These are phyloP conservation scores for Nannoperca australis DNA, from an alignment of 2,797 vertebrate genomes.

Conservation along the genomic window DNA sequence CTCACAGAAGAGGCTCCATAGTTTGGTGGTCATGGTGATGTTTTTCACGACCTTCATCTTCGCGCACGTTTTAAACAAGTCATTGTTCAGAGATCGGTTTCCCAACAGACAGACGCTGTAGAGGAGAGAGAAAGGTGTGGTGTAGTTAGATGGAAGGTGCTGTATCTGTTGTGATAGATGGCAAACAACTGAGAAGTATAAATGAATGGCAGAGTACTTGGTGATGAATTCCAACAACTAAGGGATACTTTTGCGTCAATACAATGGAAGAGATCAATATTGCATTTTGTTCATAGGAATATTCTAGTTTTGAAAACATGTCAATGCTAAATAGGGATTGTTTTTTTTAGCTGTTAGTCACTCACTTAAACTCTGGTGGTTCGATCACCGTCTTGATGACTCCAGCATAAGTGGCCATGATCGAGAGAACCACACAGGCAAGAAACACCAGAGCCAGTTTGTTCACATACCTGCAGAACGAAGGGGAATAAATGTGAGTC, in stretches of 20 bases:
- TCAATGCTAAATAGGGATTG: not conserved
- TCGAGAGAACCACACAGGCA: slow-evolving; percentile 95
- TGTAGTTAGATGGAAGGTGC: not conserved
- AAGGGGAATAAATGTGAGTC: not conserved
- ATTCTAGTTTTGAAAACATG: not conserved
- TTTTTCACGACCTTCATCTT: slow-evolving; percentile 83
- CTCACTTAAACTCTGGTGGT: slow-evolving; percentile 89
- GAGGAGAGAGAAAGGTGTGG: slow-evolving; percentile 2
- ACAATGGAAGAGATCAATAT: no score
- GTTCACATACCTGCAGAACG: slow-evolving; percentile 89
- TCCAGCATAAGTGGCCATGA: slow-evolving; percentile 95
- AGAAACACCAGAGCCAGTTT: slow-evolving; percentile 96
- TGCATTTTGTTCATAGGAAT: not conserved
- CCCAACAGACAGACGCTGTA: slow-evolving; percentile 93
- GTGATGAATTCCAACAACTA: no score
- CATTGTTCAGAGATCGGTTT: slow-evolving; percentile 89
- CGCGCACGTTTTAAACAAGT: slow-evolving; percentile 85
- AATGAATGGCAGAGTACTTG: not conserved
- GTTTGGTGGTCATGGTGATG: slow-evolving; percentile 70
- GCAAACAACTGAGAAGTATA: not conserved
- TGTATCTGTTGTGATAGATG: not conserved
- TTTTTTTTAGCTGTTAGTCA: slow-evolving; percentile 11
- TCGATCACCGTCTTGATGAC: slow-evolving; percentile 90
- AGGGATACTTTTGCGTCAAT: not conserved
- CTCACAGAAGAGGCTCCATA: slow-evolving; percentile 89